These are phyloP conservation scores for Rhodinocichla rosea DNA, from an alignment of 2,113 vertebrate genomes.

Conservation along the genomic window DNA sequence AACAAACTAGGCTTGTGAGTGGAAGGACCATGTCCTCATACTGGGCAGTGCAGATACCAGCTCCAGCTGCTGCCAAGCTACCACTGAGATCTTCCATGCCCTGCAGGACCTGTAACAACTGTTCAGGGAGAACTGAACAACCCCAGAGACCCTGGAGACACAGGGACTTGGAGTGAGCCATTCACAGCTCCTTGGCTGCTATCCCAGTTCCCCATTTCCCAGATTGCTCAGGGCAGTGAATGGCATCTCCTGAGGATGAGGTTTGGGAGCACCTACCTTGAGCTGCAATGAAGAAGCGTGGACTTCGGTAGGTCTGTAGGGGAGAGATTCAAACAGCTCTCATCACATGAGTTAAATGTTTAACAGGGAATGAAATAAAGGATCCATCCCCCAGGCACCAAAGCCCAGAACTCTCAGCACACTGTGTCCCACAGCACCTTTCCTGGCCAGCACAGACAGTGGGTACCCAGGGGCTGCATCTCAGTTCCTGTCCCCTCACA, in stretches of 20 bases:
- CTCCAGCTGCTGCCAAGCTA: background rate
- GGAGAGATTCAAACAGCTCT: background rate
- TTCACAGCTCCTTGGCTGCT: background rate
- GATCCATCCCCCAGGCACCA: background rate
- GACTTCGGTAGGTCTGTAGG: constrained; percentile 50
- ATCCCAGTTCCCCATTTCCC: background rate
- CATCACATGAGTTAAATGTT: background rate
- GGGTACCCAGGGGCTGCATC: background rate
- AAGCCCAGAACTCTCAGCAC: background rate
- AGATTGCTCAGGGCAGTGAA: background rate
- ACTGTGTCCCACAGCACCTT: background rate
- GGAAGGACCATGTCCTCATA: background rate
- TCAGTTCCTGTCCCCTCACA: background rate
- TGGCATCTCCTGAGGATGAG: background rate
- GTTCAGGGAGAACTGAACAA: too few relatives aligned
- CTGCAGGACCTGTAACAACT: background rate
- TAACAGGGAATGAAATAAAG: background rate
- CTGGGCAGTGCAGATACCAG: background rate
- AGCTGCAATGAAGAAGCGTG: constrained; percentile 59
- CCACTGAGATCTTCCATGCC: background rate
- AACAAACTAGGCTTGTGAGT: background rate
- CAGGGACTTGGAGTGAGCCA: background rate
- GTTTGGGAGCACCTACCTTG: constrained; percentile 48
- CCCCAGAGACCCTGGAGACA: background rate
- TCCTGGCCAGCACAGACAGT: background rate